These are phyloP conservation scores for Polydesmus complanatus DNA, from an alignment of 2,888 invertebrate genomes.

Conservation along the genomic window DNA sequence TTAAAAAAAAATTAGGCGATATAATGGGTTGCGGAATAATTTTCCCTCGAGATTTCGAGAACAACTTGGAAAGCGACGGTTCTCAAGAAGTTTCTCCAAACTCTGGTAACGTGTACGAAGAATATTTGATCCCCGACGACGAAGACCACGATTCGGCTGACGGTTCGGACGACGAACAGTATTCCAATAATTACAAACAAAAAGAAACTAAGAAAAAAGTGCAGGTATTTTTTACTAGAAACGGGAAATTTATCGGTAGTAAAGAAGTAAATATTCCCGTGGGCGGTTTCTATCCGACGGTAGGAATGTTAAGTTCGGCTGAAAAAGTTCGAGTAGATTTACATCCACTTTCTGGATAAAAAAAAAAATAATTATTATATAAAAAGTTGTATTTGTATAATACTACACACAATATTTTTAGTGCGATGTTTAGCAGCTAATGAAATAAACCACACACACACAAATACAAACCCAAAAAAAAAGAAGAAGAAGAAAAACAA, in stretches of 20 bases:
- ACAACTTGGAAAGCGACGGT: slow-evolving; percentile 26
- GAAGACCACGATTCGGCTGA: slow-evolving; percentile 25
- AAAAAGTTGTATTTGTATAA: no score
- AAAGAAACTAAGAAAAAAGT: slow-evolving; percentile 29
- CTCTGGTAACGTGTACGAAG: slow-evolving; percentile 23
- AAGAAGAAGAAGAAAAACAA: no score
- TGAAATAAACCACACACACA: no score
- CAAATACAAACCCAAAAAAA: no score
- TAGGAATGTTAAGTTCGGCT: slow-evolving; percentile 40
- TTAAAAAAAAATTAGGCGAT: slow-evolving; percentile 30
- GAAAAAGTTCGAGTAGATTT: slow-evolving; percentile 40
- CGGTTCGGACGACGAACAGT: slow-evolving; percentile 33
- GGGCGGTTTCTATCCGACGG: slow-evolving; percentile 40
- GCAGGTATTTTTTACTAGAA: slow-evolving; percentile 41
- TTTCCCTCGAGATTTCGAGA: slow-evolving; percentile 33
- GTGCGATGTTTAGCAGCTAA: no score
- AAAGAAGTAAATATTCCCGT: slow-evolving; percentile 38
- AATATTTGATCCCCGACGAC: slow-evolving; percentile 19
- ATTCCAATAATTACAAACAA: slow-evolving; percentile 29
- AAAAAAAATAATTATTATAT: no score
- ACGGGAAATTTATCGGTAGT: slow-evolving; percentile 38
- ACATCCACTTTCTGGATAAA: slow-evolving; percentile 40
- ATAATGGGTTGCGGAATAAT: slow-evolving; percentile 42
- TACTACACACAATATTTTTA: no score
- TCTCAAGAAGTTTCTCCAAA: slow-evolving; percentile 23